phyloP scores from a whole-genome alignment of 2,888 invertebrate genomes.

The Gortyna flavago region DNA sequence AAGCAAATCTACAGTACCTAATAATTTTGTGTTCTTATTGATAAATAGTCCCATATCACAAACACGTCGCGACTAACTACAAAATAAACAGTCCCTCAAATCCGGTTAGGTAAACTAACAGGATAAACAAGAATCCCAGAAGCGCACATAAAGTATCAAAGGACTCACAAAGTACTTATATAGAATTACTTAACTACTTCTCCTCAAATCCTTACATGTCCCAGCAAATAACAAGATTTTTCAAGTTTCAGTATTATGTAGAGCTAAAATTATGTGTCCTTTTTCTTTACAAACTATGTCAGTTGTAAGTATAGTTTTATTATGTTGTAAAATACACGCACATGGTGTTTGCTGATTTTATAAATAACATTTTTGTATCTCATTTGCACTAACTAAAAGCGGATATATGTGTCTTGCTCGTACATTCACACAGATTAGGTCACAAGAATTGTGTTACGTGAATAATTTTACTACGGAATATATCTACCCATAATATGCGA shows the following conservation, averaged over 20 bases:
- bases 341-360: slow-evolving; percentile 13
- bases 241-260: not conserved
- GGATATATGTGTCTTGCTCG: not conserved
- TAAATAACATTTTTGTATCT: slow-evolving; percentile 13
- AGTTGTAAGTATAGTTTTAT: no score
- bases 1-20: not conserved
- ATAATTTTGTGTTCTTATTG: not conserved
- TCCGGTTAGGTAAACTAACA: not conserved
- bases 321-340: no score
- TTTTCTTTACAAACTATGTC: slow-evolving; percentile 22
- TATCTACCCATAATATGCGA: not conserved
- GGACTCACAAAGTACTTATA: not conserved
- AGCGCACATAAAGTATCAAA: not conserved
- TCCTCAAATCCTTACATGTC: not conserved
- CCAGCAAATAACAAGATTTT: not conserved
- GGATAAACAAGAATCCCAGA: not conserved
- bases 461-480: slow-evolving; percentile 9
- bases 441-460: slow-evolving; percentile 13
- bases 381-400: slow-evolving; percentile 7
- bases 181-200: not conserved
- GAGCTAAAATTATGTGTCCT: not conserved
- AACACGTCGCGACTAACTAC: no score
- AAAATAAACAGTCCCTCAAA: no score
- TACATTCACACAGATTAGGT: no score
- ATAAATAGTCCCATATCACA: no score